These are phyloP conservation scores for Bombus ignitus DNA, from an alignment of 1,140 invertebrate species.

Conservation along the genomic window DNA sequence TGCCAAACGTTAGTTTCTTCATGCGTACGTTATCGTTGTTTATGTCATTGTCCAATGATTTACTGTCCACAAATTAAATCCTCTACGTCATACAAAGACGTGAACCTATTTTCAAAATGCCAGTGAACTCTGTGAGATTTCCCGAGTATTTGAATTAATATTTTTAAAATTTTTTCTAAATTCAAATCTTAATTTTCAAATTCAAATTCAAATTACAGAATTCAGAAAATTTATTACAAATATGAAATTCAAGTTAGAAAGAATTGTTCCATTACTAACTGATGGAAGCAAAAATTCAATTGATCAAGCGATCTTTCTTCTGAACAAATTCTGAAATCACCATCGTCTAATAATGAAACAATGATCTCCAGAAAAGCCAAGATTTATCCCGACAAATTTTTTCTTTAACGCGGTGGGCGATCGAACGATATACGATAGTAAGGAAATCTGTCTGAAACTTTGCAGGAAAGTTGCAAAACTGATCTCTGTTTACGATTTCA, in stretches of 20 bases:
- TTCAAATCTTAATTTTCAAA: background rate
- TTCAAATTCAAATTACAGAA: background rate
- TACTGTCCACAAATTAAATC: background rate
- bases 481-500: constrained; percentile 76
- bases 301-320: background rate
- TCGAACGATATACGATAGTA: background rate
- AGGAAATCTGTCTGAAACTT: background rate
- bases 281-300: background rate
- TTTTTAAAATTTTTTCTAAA: background rate
- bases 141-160: background rate
- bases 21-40: background rate
- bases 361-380: background rate
- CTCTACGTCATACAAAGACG: too few species aligned
- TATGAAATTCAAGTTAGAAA: too few species aligned
- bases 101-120: background rate
- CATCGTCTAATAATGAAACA: background rate
- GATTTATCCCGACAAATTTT: background rate
- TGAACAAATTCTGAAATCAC: background rate
- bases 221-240: background rate
- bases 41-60: background rate
- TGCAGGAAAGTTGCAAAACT: background rate
- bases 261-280: background rate
- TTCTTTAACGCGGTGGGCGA: too few species aligned
- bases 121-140: background rate
- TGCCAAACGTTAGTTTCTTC: background rate